phyloP scores from a whole-genome alignment of 2,113 vertebrate species.

The Rhombomys opimus region DNA sequence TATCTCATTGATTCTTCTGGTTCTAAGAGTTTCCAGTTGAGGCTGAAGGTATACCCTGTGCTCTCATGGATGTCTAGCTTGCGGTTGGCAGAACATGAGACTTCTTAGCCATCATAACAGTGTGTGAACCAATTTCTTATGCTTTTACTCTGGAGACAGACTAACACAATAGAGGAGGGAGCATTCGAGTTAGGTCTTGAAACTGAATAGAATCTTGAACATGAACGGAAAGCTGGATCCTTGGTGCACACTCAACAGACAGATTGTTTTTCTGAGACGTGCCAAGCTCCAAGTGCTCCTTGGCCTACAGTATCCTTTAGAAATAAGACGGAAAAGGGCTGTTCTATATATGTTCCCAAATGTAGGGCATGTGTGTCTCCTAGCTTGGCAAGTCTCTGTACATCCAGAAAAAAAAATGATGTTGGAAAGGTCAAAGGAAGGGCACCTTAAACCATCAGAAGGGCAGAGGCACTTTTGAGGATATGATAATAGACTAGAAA shows the following conservation, averaged over 20 bases:
- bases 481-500: constrained; percentile 68
- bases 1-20: neutral
- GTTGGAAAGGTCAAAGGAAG: constrained; percentile 66
- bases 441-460: constrained; percentile 47
- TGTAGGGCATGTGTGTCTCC: neutral
- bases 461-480: constrained; percentile 53
- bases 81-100: neutral
- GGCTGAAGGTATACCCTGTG: neutral
- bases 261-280: neutral
- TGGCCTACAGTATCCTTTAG: neutral
- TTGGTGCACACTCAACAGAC: neutral
- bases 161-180: neutral
- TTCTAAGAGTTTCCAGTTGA: neutral
- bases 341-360: neutral
- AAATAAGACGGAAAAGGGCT: constrained; percentile 48
- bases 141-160: neutral
- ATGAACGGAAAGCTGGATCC: neutral
- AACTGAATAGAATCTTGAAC: neutral
- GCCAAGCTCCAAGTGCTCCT: neutral
- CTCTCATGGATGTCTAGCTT: neutral
- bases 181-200: neutral
- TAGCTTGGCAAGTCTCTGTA: constrained; percentile 27
- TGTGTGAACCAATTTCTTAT: neutral
- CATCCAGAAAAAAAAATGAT: constrained; percentile 5
- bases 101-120: neutral